Conservation (phyloP, 2,797 vertebrate genomes). For the Amblyopsis hoosieri region DNA sequence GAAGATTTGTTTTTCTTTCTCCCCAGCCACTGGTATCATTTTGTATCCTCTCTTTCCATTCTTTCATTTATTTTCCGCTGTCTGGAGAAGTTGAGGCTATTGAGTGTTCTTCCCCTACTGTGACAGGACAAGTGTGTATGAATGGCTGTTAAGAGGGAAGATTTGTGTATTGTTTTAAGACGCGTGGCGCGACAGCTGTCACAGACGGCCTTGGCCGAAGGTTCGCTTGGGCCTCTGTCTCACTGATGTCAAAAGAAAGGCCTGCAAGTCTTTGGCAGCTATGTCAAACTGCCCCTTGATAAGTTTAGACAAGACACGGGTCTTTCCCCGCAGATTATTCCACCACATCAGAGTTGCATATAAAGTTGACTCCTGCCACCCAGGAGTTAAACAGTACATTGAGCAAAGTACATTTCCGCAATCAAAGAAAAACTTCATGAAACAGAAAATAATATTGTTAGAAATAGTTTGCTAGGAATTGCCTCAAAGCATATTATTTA, state of each 20-base stretch:
- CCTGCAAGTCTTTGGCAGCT: slow-evolving; percentile 60
- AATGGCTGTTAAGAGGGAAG: slow-evolving; percentile 61
- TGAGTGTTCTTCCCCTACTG: slow-evolving; percentile 53
- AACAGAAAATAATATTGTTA: neutral
- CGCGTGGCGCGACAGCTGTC: slow-evolving; percentile 65
- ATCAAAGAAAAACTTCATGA: too few relatives aligned
- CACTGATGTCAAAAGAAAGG: slow-evolving; percentile 35
- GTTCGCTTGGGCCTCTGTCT: slow-evolving; percentile 47
- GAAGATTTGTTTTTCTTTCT: slow-evolving; percentile 55
- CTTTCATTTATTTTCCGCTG: slow-evolving; percentile 70
- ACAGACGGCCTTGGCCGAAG: slow-evolving; percentile 59
- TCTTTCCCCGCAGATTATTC: slow-evolving; percentile 21
- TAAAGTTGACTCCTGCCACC: slow-evolving; percentile 40
- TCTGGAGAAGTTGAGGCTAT: slow-evolving; percentile 60
- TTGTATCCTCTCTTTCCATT: slow-evolving; percentile 62
- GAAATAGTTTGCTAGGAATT: neutral
- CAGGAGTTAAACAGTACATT: slow-evolving; percentile 22
- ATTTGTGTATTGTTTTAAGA: slow-evolving; percentile 74
- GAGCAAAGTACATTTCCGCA: slow-evolving; percentile 14
- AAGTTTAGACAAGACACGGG: slow-evolving; percentile 45
- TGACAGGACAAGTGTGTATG: slow-evolving; percentile 56
- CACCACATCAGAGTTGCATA: slow-evolving; percentile 26
- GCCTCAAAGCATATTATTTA: neutral
- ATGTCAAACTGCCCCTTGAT: slow-evolving; percentile 53
- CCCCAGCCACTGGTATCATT: slow-evolving; percentile 69